These are phyloP conservation scores for Phocides pigmalion DNA, from an alignment of 1,140 invertebrate genomes.

Conservation along the genomic window DNA sequence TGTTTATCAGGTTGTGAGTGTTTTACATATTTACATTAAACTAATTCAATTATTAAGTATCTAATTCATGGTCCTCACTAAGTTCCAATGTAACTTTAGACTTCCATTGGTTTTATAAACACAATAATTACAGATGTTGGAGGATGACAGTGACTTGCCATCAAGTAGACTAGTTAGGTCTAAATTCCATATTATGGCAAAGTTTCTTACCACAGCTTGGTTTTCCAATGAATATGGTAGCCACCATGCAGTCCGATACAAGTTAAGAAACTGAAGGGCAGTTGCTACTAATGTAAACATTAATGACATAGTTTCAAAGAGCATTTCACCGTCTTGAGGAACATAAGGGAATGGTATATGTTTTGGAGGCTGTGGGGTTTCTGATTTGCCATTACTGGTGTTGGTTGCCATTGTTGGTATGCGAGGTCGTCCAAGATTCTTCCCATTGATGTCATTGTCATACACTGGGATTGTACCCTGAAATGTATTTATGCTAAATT, in stretches of 20 bases:
- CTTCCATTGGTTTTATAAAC: too few relatives aligned
- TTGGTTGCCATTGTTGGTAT: constrained; percentile 36
- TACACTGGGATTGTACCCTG: constrained; percentile 51
- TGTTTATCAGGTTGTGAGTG: too few relatives aligned
- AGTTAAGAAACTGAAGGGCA: constrained; percentile 95
- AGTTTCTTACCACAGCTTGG: constrained; percentile 91
- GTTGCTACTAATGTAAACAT: constrained; percentile 90
- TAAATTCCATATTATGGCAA: too few relatives aligned
- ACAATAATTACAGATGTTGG: too few relatives aligned
- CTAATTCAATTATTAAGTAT: too few relatives aligned
- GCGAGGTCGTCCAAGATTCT: constrained; percentile 47
- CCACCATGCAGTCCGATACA: constrained; percentile 99
- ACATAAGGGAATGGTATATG: constrained; percentile 94
- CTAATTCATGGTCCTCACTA: too few relatives aligned
- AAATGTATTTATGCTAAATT: background rate
- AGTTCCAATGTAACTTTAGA: too few relatives aligned
- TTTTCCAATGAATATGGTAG: constrained; percentile 94
- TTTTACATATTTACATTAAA: too few relatives aligned
- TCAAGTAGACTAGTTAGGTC: too few relatives aligned
- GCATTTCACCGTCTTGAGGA: constrained; percentile 91
- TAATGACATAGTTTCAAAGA: constrained; percentile 94
- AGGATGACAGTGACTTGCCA: too few relatives aligned
- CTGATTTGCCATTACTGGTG: constrained; percentile 25
- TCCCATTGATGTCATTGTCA: constrained; percentile 65
- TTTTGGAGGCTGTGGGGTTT: constrained; percentile 85